Conservation (phyloP, 2,113 vertebrate species). For the Daubentonia madagascariensis region DNA sequence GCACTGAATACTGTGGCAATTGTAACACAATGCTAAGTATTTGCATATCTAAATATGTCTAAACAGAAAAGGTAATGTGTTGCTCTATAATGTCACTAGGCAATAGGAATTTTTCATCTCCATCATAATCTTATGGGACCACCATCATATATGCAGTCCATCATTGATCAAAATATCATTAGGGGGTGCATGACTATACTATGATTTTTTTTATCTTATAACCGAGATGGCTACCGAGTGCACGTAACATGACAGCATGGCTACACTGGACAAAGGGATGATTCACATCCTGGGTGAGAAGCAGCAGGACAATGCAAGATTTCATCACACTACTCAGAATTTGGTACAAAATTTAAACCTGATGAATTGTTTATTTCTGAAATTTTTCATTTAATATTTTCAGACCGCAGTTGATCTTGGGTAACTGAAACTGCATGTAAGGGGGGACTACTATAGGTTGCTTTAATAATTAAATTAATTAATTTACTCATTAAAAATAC, state of each 20-base stretch:
- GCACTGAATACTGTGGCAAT: neutral
- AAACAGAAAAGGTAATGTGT: neutral
- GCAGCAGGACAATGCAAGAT: neutral
- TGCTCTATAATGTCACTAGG: neutral
- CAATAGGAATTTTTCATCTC: neutral
- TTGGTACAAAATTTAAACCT: neutral
- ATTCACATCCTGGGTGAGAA: neutral
- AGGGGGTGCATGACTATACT: neutral
- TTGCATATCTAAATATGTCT: neutral
- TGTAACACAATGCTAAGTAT: neutral
- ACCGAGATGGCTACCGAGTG: neutral
- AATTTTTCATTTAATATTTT: neutral
- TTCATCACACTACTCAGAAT: neutral
- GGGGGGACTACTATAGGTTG: neutral
- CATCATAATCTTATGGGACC: neutral
- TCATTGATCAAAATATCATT: neutral
- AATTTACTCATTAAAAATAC: neutral
- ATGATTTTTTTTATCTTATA: neutral
- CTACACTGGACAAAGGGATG: neutral
- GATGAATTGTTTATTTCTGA: neutral
- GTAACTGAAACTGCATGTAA: neutral
- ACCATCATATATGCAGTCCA: neutral
- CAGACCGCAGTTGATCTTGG: rapidly evolving
- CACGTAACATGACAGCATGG: neutral
- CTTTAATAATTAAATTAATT: neutral